Evolutionary conservation across 2,888 invertebrate genomes (phyloP), one percentile per base, ranked within the genome.

Genomic region (Harmothoe impar): DNA sequence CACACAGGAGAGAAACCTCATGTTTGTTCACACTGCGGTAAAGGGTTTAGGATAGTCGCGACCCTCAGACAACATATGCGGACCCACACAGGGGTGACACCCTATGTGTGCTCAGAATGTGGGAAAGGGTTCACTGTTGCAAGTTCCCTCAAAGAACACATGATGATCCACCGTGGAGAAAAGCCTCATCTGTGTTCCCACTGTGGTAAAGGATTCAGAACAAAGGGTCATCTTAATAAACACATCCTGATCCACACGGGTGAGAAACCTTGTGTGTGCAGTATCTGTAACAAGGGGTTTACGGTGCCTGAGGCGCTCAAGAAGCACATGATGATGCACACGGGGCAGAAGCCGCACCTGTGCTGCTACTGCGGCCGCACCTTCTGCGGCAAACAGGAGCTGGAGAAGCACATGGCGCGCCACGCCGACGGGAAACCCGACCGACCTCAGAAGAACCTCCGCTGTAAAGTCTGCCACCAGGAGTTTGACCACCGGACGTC

Each of bases 221-320:
- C 10, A 15, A 10, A 23, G 17, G 31, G 52, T 15, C n/a, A n/a
- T 23, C 35, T 89, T 0, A 89, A 35, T 23, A 31, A 25, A 5
- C 89, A 89, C 31, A 89, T 29, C 15, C 0, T 25, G 25, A 72
- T 31, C 12, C 89, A 89, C 78, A 89, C 89, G 25, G 89, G 89
- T 23, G 78, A 89, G 31, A 89, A 89, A 54, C 78, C 89, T 25
- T 51, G 43, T 29, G 12, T 17, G 29, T 89, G 89, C 43, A 5
- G 23, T 5, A 3, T 35, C 35, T 89, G 89, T 89, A 77, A 78
- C 25, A 25, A 43, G 10, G 25, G 77, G 10, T 89, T 89, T 29
- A 0, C 17, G 0, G 23, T 35, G 10, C 33, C 17, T 0, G 23
- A 15, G 17, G 5, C n/a, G 10, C 78, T 89, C 5, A 89, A 15